A percentile compares a stretch with the other conserved stretches of the same genome.
These are phyloP conservation scores for Xenops minutus DNA, from an alignment of 2,797 vertebrate species.

Conservation along the genomic window DNA sequence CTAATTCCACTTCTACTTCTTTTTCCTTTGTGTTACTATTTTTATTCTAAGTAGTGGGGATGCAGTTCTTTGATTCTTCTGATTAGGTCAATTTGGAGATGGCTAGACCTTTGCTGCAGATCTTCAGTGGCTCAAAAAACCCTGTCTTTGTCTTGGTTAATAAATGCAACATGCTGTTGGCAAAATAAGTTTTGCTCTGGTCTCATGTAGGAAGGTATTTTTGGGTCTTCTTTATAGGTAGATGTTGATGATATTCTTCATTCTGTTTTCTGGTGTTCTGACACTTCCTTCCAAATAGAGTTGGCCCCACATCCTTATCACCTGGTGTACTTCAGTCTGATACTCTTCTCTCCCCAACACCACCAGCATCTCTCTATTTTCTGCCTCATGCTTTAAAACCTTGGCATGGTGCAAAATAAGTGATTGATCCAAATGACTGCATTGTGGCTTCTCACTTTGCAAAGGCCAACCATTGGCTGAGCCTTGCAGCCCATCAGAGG, in stretches of 20 bases:
- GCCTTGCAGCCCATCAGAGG: not conserved
- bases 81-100: not conserved
- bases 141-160: not conserved
- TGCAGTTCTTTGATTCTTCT: not conserved
- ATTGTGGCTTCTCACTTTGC: not conserved
- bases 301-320: not conserved
- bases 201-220: not conserved
- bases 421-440: not conserved
- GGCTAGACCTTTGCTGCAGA: not conserved
- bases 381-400: not conserved
- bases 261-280: not conserved
- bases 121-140: not conserved
- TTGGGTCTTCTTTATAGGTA: not conserved
- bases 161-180: not conserved
- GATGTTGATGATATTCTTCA: not conserved
- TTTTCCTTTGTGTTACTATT: not conserved
- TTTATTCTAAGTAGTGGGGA: not conserved
- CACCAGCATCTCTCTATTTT: not conserved
- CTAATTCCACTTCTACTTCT: not conserved
- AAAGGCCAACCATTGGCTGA: not conserved
- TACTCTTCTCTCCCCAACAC: not conserved
- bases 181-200: accelerated
- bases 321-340: accelerated
- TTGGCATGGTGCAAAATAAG: not conserved
- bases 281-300: not conserved